Evolutionary conservation across 2,113 vertebrate species (phyloP).

Genomic region (Cyanistes caeruleus): DNA sequence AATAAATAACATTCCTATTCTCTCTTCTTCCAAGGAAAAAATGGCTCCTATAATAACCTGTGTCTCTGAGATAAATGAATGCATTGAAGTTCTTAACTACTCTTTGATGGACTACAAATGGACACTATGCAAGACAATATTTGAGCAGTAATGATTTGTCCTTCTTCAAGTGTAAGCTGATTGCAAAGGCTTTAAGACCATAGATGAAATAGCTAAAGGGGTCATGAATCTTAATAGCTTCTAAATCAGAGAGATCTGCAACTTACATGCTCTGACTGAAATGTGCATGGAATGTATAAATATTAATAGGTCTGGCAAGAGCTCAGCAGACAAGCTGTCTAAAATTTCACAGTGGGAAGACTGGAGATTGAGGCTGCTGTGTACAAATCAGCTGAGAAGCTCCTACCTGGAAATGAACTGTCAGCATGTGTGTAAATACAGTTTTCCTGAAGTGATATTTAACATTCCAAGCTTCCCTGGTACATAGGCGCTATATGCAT

Average conservation of each 20-base stretch:
- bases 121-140: slow-evolving; percentile 73
- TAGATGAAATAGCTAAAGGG: slow-evolving; percentile 75
- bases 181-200: slow-evolving; percentile 61
- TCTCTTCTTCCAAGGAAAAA: slow-evolving; percentile 60
- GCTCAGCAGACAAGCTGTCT: slow-evolving; percentile 72
- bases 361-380: slow-evolving; percentile 64
- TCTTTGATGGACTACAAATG: slow-evolving; percentile 69
- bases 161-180: slow-evolving; percentile 76
- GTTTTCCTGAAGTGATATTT: slow-evolving; percentile 61
- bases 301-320: slow-evolving; percentile 75
- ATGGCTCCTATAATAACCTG: slow-evolving; percentile 64
- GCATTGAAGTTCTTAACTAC: slow-evolving; percentile 74
- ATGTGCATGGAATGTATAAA: slow-evolving; percentile 79
- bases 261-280: slow-evolving; percentile 72
- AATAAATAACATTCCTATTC: slow-evolving; percentile 60
- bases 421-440: slow-evolving; percentile 73
- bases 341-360: slow-evolving; percentile 77
- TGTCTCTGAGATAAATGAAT: slow-evolving; percentile 75
- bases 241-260: slow-evolving; percentile 78
- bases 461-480: not conserved
- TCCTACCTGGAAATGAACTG: slow-evolving; percentile 77
- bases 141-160: slow-evolving; percentile 78
- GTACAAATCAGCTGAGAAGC: slow-evolving; percentile 26
- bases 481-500: not conserved
- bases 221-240: slow-evolving; percentile 83